Base-by-base conservation (phyloP, 2,888 invertebrate species). In the Teinopalpus imperialis region DNA sequence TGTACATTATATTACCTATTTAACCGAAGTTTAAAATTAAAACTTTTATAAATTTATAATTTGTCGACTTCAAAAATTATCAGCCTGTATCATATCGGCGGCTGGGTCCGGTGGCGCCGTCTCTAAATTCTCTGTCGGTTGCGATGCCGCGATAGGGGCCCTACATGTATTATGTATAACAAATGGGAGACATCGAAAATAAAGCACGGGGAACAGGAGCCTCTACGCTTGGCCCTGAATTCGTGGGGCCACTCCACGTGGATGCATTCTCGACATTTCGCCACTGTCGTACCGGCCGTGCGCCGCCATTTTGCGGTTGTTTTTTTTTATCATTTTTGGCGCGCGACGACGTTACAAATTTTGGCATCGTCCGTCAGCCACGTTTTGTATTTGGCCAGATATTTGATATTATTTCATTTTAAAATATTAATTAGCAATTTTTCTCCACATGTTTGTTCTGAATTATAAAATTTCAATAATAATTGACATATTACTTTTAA, bases 81-180 rank as follows among this genome's bases (percentile, higher is more conserved):
- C 81, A 72, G 37, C 75, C 83, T 83, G 78, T n/a, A n/a, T n/a
- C n/a, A 4, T 87, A 81, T 61, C 47, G 43, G 43, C 50, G 60
- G 54, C 52, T 49, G 44, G 67, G 70, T 67, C 57, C 74, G 70
- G 72, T 87, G 86, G 86, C 87, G 87, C 83, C 83, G 85, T 69
- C 78, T 73, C 74, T 63, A 81, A 81, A 86, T 85, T 80, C 81
- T 71, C 80, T 74, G 74, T 68, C 75, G 70, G 75, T 58, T 66
- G 81, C 81, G 86, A 87, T 87, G 74, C 75, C 66, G 74, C 74
- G 85, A 87, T 86, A 86, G 73, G 78, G 69, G 57, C 74, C 74
- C 71, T 68, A 79, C 80, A 86, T 85, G 85, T 81, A 82, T 87
- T 80, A 86, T 87, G 86, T 88, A 88, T 88, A 83, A 88, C 87